Percentiles rank a stretch among this genome's conserved stretches.
Evolutionary conservation across 2,888 invertebrate species (phyloP).

Genomic region (Eupithecia exiguata): DNA sequence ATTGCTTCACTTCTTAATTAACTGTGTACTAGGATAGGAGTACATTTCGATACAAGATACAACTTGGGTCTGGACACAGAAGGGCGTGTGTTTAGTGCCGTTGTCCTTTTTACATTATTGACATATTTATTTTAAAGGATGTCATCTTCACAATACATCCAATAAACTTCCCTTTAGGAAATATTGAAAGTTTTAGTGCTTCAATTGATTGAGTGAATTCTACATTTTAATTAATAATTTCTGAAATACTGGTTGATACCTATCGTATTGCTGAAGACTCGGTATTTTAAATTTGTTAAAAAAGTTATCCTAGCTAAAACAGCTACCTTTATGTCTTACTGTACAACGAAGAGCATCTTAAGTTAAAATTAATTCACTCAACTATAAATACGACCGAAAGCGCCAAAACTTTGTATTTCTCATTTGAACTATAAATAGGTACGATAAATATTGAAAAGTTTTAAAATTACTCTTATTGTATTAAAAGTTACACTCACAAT

Average conservation of each 20-base stretch:
- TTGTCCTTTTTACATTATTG: slow-evolving; percentile 59
- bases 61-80: slow-evolving; percentile 22
- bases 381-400: slow-evolving; percentile 71
- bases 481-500: slow-evolving; percentile 82
- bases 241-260: slow-evolving; percentile 65
- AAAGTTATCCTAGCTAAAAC: slow-evolving; percentile 82
- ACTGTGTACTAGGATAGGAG: slow-evolving; percentile 56
- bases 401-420: slow-evolving; percentile 62
- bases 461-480: slow-evolving; percentile 72
- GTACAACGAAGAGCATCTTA: slow-evolving; percentile 79
- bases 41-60: slow-evolving; percentile 23
- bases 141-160: slow-evolving; percentile 29
- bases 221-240: slow-evolving; percentile 59
- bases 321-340: slow-evolving; percentile 78
- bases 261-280: slow-evolving; percentile 72
- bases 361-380: slow-evolving; percentile 65
- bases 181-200: slow-evolving; percentile 75
- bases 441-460: slow-evolving; percentile 69
- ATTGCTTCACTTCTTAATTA: slow-evolving; percentile 79
- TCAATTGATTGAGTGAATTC: slow-evolving; percentile 64
- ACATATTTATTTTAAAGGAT: slow-evolving; percentile 34
- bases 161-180: slow-evolving; percentile 63
- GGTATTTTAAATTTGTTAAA: slow-evolving; percentile 78
- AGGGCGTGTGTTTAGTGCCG: slow-evolving; percentile 62
- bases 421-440: slow-evolving; percentile 56